Evolutionary conservation across 2,888 invertebrate species (phyloP).

Genomic region (Pyrrhia umbra): DNA sequence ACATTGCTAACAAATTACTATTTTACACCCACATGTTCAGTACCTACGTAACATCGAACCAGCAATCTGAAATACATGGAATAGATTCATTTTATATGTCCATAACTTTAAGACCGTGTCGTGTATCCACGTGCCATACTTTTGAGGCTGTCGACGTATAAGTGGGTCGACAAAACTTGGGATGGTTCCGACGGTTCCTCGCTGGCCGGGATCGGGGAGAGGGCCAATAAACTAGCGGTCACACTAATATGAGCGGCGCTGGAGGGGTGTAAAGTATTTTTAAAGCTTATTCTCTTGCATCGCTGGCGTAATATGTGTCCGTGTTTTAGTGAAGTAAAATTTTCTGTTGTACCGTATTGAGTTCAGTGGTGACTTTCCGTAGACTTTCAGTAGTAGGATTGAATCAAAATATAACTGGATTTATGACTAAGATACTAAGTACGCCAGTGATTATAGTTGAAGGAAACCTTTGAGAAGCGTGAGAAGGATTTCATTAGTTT

Average conservation of each 20-base stretch:
- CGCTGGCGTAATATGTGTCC: too few relatives aligned
- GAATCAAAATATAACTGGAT: too few relatives aligned
- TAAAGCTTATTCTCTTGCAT: conserved; percentile 25
- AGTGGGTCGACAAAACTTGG: conserved; percentile 58
- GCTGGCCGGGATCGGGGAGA: conserved; percentile 37
- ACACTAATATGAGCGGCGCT: conserved; percentile 31
- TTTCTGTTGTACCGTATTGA: too few relatives aligned
- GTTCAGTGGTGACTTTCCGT: too few relatives aligned
- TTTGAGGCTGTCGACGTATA: conserved; percentile 48
- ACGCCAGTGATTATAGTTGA: too few relatives aligned
- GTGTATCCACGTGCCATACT: conserved; percentile 46
- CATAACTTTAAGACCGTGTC: conserved; percentile 33
- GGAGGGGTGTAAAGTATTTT: conserved; percentile 31
- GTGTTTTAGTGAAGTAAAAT: too few relatives aligned
- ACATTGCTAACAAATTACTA: background rate
- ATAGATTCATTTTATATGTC: conserved; percentile 33
- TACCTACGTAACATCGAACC: conserved; percentile 2
- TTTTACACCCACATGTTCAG: conserved; percentile 15
- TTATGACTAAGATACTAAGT: too few relatives aligned
- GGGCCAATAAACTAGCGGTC: conserved; percentile 40
- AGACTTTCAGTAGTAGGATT: too few relatives aligned
- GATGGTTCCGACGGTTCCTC: conserved; percentile 55
- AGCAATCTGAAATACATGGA: conserved; percentile 22
- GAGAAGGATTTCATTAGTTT: too few relatives aligned
- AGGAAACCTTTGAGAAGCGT: too few relatives aligned